Base-by-base conservation (phyloP, 1,140 invertebrate genomes). In the Venturia canescens region DNA sequence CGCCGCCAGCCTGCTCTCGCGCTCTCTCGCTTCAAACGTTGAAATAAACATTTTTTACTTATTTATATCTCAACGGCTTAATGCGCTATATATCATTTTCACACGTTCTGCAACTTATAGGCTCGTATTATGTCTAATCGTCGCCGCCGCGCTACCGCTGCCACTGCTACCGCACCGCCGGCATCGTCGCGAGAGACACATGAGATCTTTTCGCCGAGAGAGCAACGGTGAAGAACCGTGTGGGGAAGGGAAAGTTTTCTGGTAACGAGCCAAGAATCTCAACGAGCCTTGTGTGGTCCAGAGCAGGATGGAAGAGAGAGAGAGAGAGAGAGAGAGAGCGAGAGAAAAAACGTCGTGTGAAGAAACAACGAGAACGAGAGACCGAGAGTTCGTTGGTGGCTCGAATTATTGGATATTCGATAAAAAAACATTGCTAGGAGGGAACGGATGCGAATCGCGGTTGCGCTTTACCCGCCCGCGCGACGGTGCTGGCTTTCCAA, bases 251-350 rank as follows among this genome's bases (percentile, higher is more conserved):
- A 71, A 48, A 63, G 60, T 53, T 63, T 74, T 74, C 71, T 74
- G 71, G 71, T 74, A 74, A 71, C 78, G 48, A 82, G 60, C 84
- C 72, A 82, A 79, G 76, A 84, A 86, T 86, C 85, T 85, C 86
- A 85, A 80, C 85, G 84, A 82, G 85, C 85, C 85, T 44, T 74
- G 71, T 74, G 71, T 74, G 71, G 71, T 74, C 71, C 71, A 74
- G 7, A 34, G 26, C 4, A 60, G 50, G 38, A 44, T 53, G 18
- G n/a, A 21, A 53, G 16, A 26, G 23, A 79, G 44, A 50, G 27
- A 18, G 21, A 78, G 60, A 78, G 9, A 29, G 21, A 57, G 21
- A 57, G 29, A 44, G 38, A 72, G 29, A 21, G 31, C 50, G 72
- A 76, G 72, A n/a, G 23, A 71, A 71, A 27, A 63, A 63, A 23